A percentile compares a stretch with the other conserved stretches of the same genome.
Evolutionary conservation across 2,113 vertebrate genomes (phyloP).

Genomic region (Thamnaconus septentrionalis): DNA sequence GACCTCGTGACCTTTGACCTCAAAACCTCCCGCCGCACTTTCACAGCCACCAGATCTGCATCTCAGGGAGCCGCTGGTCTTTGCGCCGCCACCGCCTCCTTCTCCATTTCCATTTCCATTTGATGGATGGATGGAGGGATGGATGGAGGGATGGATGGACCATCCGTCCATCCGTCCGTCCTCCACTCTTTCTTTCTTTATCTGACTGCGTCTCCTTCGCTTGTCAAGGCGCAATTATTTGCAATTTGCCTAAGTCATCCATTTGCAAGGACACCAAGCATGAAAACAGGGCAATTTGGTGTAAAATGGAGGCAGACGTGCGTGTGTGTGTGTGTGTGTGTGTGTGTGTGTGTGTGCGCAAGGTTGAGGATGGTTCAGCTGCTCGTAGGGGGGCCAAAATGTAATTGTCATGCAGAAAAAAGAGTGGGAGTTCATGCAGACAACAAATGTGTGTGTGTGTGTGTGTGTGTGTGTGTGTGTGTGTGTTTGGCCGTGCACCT

Average conservation of each 20-base stretch:
- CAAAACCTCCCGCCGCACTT: too few relatives aligned
- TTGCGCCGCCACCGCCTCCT: constrained; percentile 96
- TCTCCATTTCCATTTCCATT: constrained; percentile 80
- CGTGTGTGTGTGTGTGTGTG: constrained; percentile 39
- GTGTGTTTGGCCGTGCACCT: constrained; percentile 58
- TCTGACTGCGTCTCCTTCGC: constrained; percentile 84
- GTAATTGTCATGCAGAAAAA: constrained; percentile 80
- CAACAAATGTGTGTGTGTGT: constrained; percentile 41
- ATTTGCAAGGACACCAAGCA: constrained; percentile 99
- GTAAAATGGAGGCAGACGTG: constrained; percentile 84
- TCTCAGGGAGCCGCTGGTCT: constrained; percentile 85
- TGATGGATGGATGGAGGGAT: too few relatives aligned
- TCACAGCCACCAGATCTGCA: constrained; percentile 83
- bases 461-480: constrained; percentile 39
- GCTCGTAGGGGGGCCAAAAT: constrained; percentile 88
- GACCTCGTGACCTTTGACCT: too few relatives aligned
- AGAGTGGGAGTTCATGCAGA: constrained; percentile 51
- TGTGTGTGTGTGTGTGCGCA: constrained; percentile 21
- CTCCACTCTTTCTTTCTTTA: constrained; percentile 88
- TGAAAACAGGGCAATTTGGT: constrained; percentile 99
- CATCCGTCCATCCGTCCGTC: constrained; percentile 2
- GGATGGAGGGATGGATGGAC: too few relatives aligned
- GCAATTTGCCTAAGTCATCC: constrained; percentile 99
- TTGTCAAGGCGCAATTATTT: constrained; percentile 99
- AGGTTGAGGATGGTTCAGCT: constrained; percentile 88